These are phyloP conservation scores for Trididemnum clinides DNA, from an alignment of 23 tunicate genomes.

Conservation along the genomic window DNA sequence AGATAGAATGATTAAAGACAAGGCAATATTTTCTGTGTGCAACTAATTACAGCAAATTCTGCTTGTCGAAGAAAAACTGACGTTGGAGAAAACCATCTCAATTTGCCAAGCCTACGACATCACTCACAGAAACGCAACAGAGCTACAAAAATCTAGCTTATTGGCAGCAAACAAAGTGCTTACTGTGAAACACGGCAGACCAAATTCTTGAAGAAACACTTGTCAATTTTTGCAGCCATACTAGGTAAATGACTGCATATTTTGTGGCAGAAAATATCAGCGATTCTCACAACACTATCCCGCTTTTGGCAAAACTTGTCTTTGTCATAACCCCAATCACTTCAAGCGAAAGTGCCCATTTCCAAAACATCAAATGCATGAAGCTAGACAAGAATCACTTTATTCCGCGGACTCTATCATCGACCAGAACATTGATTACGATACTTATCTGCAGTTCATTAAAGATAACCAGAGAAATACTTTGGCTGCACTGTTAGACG, in stretches of 20 bases:
- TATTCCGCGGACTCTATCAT: not conserved
- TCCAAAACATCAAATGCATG: not conserved
- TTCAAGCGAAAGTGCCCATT: not conserved
- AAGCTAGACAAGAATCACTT: not conserved
- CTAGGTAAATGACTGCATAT: not conserved
- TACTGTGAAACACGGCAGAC: not conserved
- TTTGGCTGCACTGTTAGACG: slow-evolving; percentile 6
- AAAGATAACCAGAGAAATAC: not conserved
- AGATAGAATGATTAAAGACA: slow-evolving; percentile 20
- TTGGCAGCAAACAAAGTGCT: not conserved
- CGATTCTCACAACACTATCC: not conserved
- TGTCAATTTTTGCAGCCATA: not conserved
- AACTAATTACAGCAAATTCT: slow-evolving; percentile 18
- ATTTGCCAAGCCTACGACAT: slow-evolving; percentile 20
- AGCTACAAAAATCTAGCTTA: not conserved
- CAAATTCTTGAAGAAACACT: too few species aligned
- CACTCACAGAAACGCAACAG: not conserved
- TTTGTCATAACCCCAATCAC: not conserved
- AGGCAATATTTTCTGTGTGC: not conserved
- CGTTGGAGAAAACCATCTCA: not conserved
- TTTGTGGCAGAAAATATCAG: not conserved
- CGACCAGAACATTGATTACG: not conserved
- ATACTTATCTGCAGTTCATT: slow-evolving; percentile 5
- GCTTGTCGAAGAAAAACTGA: slow-evolving; percentile 3
- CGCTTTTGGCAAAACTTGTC: slow-evolving; percentile 23